Evolutionary conservation across 1,140 invertebrate species (phyloP), one percentile per base, ranked within the genome.

Genomic region (Euura lappo): DNA sequence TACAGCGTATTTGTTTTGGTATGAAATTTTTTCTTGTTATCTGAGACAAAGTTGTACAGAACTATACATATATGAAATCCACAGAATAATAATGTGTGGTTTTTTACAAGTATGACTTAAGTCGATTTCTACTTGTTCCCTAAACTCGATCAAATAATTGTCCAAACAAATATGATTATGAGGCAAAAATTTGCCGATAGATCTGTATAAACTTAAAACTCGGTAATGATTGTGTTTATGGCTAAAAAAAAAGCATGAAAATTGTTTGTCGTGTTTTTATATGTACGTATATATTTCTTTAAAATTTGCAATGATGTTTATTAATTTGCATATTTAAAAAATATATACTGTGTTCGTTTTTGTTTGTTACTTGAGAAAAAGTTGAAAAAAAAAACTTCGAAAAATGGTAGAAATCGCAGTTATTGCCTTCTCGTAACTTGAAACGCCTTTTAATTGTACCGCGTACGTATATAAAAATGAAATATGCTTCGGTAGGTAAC

Each of bases 401-500:
- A 72, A 73, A 74, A 76, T 71, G 73, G 70, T 76, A 71, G 68
- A 72, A 72, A 74, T 76, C 73, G 74, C 71, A 76, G 70, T 45
- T 75, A 70, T 66, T 73, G 46, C 46, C 69, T 46, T 28, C 64
- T 71, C 42, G 28, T 71, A 67, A 7, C 60, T 71, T 67, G 28
- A 28, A 28, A 28, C 64, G n/a, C 28, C 74, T 28, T 28, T 28
- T 51, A 13, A 42, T 45, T 67, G 68, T 69, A 11, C 64, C 5
- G 6, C 43, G 47, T 45, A 28, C 47, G 51, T 43, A 42, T 13
- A 44, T 65, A 45, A 44, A 43, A 44, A 66, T 69, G 13, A 43
- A 45, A 69, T 44, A 43, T 11, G 66, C 43, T 75, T 77, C 74
- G 70, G 73, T 78, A 98, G 97, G 97, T 99, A 74, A 98, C 96